Conservation (phyloP, 2,797 vertebrate species). For the Semaprochilodus insignis region DNA sequence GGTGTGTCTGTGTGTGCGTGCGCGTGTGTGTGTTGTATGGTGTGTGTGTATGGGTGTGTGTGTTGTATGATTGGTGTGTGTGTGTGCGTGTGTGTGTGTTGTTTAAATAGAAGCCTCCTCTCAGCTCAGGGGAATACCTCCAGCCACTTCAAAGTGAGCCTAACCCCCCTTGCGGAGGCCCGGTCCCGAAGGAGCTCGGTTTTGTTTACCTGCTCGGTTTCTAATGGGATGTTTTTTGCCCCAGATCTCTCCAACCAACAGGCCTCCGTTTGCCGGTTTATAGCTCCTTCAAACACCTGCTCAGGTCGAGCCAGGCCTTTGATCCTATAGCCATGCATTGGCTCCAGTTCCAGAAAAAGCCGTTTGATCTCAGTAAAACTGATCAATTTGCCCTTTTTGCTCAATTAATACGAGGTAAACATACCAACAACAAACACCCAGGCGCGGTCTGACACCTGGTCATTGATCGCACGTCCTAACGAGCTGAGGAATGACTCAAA, state of each 20-base stretch:
- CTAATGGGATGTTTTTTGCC: conserved; percentile 77
- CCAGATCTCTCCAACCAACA: conserved; percentile 51
- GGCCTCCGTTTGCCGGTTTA: conserved; percentile 47
- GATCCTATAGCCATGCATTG: conserved; percentile 46
- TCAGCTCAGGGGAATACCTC: conserved; percentile 74
- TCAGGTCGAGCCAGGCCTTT: conserved; percentile 50
- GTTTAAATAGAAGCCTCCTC: conserved; percentile 78
- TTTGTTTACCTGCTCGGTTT: conserved; percentile 80
- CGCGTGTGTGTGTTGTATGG: conserved; percentile 23
- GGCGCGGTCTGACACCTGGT: conserved; percentile 22
- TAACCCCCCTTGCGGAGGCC: conserved; percentile 68
- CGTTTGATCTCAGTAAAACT: conserved; percentile 68
- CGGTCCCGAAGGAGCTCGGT: conserved; percentile 75
- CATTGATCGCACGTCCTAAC: conserved; percentile 3
- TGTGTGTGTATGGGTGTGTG: conserved; percentile 41
- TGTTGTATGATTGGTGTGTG: conserved; percentile 45
- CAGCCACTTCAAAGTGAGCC: conserved; percentile 77
- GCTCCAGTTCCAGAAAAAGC: conserved; percentile 62
- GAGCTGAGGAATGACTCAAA: not conserved
- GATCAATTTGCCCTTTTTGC: conserved; percentile 49
- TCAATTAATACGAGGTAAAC: conserved; percentile 52
- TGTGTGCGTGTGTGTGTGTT: conserved; percentile 59
- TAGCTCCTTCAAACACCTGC: conserved; percentile 51
- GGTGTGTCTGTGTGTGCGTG: conserved; percentile 36
- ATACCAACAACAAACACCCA: conserved; percentile 29